These are phyloP conservation scores for Chaenocephalus aceratus DNA, from an alignment of 2,113 vertebrate species.

Conservation along the genomic window DNA sequence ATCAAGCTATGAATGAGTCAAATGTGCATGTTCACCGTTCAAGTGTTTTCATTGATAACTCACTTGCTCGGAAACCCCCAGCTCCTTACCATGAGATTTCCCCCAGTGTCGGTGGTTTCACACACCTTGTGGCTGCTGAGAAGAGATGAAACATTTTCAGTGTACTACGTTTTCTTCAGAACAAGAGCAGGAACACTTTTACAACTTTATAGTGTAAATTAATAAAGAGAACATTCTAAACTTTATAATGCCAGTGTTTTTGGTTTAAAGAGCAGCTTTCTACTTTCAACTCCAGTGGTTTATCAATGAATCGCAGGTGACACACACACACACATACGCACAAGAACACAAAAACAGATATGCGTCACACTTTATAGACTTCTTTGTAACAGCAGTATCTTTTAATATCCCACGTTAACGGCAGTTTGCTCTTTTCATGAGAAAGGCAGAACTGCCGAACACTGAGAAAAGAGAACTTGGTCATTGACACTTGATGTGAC, in stretches of 20 bases:
- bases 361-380: neutral
- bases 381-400: neutral
- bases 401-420: neutral
- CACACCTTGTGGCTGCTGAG: slow-evolving; percentile 55
- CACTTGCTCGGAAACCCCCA: slow-evolving; percentile 66
- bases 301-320: slow-evolving; percentile 34
- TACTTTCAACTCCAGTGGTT: slow-evolving; percentile 6
- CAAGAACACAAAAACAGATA: slow-evolving; percentile 9
- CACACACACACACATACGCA: slow-evolving; percentile 8
- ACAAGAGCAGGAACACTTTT: slow-evolving; percentile 7
- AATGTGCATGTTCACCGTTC: neutral
- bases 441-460: slow-evolving; percentile 32
- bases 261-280: slow-evolving; percentile 1
- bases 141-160: slow-evolving; percentile 19
- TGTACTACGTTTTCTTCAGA: neutral
- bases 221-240: neutral
- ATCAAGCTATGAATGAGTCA: slow-evolving; percentile 1
- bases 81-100: slow-evolving; percentile 51
- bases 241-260: neutral
- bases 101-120: slow-evolving; percentile 66
- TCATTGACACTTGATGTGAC: neutral
- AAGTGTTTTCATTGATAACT: slow-evolving; percentile 50
- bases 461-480: slow-evolving; percentile 59
- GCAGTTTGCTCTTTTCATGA: slow-evolving; percentile 7
- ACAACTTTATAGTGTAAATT: neutral